phyloP scores from a whole-genome alignment of 2,888 invertebrate species.

The Hemaris fuciformis region DNA sequence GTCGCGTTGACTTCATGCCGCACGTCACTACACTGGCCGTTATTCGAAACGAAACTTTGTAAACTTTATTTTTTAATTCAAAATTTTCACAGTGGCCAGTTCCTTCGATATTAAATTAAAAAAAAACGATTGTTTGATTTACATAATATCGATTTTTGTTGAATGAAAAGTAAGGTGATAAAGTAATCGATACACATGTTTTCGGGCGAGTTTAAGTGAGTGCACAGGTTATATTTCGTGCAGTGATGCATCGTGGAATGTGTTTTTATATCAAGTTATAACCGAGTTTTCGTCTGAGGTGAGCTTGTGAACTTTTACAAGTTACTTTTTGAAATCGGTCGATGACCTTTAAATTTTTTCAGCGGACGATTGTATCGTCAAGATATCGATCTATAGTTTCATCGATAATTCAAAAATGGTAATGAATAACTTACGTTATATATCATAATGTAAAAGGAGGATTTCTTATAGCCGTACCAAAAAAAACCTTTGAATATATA shows the following conservation, averaged over 20 bases:
- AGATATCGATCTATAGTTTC: constrained; percentile 10
- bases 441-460: too few species aligned
- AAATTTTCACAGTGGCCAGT: neutral
- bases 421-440: neutral
- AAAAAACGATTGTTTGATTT: too few species aligned
- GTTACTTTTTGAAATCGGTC: constrained; percentile 33
- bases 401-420: neutral
- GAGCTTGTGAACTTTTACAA: constrained; percentile 42
- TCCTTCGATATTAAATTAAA: constrained; percentile 17
- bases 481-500: too few species aligned
- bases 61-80: constrained; percentile 25
- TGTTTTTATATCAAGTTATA: constrained; percentile 54
- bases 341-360: constrained; percentile 47
- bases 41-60: constrained; percentile 47
- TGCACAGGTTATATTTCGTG: constrained; percentile 46
- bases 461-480: too few species aligned
- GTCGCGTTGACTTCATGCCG: constrained; percentile 56
- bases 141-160: constrained; percentile 9
- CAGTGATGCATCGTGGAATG: constrained; percentile 63
- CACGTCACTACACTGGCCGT: constrained; percentile 38
- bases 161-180: constrained; percentile 46
- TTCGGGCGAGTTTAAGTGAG: constrained; percentile 31
- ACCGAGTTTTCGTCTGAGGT: constrained; percentile 68
- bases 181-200: constrained; percentile 53
- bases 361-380: constrained; percentile 19